phyloP scores from a whole-genome alignment of 2,797 vertebrate genomes.

The Saguinus oedipus region DNA sequence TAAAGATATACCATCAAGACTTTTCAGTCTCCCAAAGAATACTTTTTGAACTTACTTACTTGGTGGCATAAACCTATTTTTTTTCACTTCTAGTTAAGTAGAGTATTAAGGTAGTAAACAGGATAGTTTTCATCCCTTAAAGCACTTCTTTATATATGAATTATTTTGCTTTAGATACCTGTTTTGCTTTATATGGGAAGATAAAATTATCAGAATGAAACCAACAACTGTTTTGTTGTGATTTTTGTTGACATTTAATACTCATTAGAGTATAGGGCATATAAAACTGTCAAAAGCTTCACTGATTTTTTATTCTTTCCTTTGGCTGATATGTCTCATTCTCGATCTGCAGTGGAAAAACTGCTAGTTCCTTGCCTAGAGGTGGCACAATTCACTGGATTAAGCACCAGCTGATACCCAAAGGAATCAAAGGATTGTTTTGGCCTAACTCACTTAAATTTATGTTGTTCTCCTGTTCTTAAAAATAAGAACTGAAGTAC shows the following conservation, averaged over 20 bases:
- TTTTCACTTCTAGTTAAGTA: neutral
- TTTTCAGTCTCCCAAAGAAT: neutral
- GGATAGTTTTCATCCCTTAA: neutral
- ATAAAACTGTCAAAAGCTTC: constrained; percentile 27
- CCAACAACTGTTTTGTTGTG: neutral
- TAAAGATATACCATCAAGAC: neutral
- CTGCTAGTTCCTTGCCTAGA: neutral
- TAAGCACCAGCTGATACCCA: neutral
- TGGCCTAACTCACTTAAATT: neutral
- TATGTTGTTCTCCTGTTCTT: constrained; percentile 44
- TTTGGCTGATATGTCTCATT: constrained; percentile 38
- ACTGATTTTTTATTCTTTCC: neutral
- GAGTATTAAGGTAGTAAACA: neutral
- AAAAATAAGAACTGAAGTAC: constrained; percentile 21
- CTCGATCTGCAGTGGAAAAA: neutral
- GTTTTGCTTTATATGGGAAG: neutral
- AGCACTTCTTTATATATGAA: neutral
- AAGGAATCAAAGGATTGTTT: neutral
- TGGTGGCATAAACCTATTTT: neutral
- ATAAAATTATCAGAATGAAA: constrained; percentile 53
- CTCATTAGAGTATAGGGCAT: neutral
- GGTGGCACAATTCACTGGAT: neutral
- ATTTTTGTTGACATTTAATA: neutral
- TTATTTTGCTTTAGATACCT: constrained; percentile 36
- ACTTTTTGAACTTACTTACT: neutral